Percentiles rank a stretch among this genome's conserved stretches.
phyloP scores from a whole-genome alignment of 2,888 invertebrate species.

The Caenorhabditis panamensis region DNA sequence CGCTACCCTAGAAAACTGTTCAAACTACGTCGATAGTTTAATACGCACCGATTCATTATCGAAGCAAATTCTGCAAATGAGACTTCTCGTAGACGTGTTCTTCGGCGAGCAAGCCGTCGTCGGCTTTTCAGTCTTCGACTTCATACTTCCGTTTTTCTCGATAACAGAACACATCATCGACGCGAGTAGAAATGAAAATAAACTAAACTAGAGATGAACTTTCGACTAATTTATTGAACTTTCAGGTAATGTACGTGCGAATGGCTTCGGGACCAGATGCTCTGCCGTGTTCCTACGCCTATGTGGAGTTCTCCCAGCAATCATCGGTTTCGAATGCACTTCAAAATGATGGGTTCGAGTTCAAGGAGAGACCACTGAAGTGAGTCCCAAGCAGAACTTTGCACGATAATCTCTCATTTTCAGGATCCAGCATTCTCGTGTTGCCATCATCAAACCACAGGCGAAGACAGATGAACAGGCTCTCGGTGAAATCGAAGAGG shows the following conservation, averaged over 20 bases:
- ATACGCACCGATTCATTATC: slow-evolving; percentile 41
- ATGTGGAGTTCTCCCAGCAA: slow-evolving; percentile 95
- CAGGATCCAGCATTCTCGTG: slow-evolving; percentile 91
- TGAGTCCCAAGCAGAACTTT: slow-evolving; percentile 68
- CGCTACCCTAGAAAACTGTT: slow-evolving; percentile 5
- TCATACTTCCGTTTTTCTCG: slow-evolving; percentile 11
- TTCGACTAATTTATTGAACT: slow-evolving; percentile 8
- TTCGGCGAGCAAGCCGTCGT: slow-evolving; percentile 11
- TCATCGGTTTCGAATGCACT: slow-evolving; percentile 90
- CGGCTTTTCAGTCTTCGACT: neutral
- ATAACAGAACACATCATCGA: slow-evolving; percentile 39
- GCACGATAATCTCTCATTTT: slow-evolving; percentile 32
- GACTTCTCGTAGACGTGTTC: slow-evolving; percentile 16
- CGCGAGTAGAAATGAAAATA: slow-evolving; percentile 27
- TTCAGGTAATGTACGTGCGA: slow-evolving; percentile 92
- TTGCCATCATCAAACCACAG: slow-evolving; percentile 91
- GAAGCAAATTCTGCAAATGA: slow-evolving; percentile 61
- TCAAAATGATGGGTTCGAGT: slow-evolving; percentile 87
- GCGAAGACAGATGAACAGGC: slow-evolving; percentile 96
- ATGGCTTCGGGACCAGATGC: slow-evolving; percentile 88
- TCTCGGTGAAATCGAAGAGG: slow-evolving; percentile 95
- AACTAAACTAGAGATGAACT: slow-evolving; percentile 36
- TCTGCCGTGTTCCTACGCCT: slow-evolving; percentile 86
- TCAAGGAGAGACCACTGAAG: slow-evolving; percentile 87
- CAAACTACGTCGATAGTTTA: neutral